Evolutionary conservation across 2,797 vertebrate genomes (phyloP).

Genomic region (Distichodus sexfasciatus): DNA sequence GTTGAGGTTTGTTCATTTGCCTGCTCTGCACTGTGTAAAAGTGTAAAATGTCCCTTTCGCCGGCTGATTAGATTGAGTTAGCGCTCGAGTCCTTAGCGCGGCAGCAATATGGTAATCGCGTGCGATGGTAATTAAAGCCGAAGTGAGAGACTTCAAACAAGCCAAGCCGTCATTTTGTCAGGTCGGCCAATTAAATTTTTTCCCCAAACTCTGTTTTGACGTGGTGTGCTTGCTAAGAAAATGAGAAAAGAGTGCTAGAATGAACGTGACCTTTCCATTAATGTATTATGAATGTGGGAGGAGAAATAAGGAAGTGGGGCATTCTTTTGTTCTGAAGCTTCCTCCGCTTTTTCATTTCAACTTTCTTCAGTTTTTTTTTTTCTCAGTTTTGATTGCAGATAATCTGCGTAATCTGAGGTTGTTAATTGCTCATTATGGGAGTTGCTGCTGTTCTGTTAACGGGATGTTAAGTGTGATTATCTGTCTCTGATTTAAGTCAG

Average conservation of each 20-base stretch:
- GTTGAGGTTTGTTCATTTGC: conserved; percentile 38
- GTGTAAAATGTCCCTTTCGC: conserved; percentile 23
- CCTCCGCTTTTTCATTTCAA: not conserved
- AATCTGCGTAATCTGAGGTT: not conserved
- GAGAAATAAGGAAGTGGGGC: not conserved
- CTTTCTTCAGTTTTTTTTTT: too few relatives aligned
- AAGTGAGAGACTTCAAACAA: conserved; percentile 42
- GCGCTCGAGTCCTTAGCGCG: conserved; percentile 30
- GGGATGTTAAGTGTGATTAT: conserved; percentile 7
- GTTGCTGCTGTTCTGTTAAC: conserved; percentile 8
- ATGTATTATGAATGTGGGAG: conserved; percentile 11
- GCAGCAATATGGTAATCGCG: conserved; percentile 44
- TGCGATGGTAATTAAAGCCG: conserved; percentile 43
- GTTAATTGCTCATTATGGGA: conserved; percentile 15
- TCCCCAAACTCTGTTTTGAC: conserved; percentile 19
- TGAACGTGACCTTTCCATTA: conserved; percentile 16
- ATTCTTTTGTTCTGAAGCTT: conserved; percentile 9
- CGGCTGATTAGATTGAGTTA: conserved; percentile 30
- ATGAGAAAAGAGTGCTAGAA: conserved; percentile 2
- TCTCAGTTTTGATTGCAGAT: conserved; percentile 13
- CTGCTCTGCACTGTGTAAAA: conserved; percentile 27
- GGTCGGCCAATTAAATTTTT: conserved; percentile 44
- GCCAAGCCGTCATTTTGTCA: conserved; percentile 39
- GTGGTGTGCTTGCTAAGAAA: conserved; percentile 14
- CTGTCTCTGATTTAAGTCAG: conserved; percentile 7